phyloP scores from a whole-genome alignment of 2,113 vertebrate species.

The Nyctereutes procyonoides region DNA sequence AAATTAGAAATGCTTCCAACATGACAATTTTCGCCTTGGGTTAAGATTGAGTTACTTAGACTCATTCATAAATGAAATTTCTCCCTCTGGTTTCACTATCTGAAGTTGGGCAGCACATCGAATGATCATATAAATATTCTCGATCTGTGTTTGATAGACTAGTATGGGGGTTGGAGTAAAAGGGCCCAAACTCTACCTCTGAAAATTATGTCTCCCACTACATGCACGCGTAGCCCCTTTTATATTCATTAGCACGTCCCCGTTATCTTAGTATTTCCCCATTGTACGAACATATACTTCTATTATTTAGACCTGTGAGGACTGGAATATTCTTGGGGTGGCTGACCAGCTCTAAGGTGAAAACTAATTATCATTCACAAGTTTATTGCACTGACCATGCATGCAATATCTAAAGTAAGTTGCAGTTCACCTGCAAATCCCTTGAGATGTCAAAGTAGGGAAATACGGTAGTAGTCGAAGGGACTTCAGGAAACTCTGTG shows the following conservation, averaged over 20 bases:
- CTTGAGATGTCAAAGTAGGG: background rate
- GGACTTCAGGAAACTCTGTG: background rate
- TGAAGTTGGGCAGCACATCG: constrained; percentile 4
- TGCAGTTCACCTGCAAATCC: background rate
- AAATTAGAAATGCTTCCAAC: constrained; percentile 70
- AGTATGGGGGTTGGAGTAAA: background rate
- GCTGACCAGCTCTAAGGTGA: background rate
- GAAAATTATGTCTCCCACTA: background rate
- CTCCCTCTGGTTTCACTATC: constrained; percentile 42
- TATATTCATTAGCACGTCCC: background rate
- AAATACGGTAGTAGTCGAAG: background rate
- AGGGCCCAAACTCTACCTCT: background rate
- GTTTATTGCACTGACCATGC: background rate
- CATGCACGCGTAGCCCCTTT: background rate
- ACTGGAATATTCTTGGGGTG: background rate
- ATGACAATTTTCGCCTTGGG: constrained; percentile 57
- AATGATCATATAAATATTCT: constrained; percentile 43
- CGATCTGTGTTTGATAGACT: background rate
- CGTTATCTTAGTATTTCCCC: background rate
- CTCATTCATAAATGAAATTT: background rate
- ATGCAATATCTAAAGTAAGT: background rate
- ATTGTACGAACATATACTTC: background rate
- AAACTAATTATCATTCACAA: background rate
- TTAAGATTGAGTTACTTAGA: constrained; percentile 60
- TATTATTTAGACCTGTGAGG: background rate